Evolutionary conservation across 2,888 invertebrate genomes (phyloP), one percentile per base, ranked within the genome.

Genomic region (Notodonta ziczac): DNA sequence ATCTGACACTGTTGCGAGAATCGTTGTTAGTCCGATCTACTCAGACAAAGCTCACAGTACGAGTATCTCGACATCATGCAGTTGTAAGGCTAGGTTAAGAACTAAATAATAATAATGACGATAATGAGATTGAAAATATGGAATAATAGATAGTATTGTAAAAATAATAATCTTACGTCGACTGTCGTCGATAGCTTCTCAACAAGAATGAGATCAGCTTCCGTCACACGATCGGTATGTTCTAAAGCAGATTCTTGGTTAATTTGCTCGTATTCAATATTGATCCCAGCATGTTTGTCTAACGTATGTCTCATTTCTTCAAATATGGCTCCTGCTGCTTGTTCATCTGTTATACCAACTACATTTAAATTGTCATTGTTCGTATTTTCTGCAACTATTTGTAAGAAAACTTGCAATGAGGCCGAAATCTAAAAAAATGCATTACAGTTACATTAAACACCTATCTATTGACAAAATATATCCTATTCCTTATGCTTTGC

Each of bases 361-460:
- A 70, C 50, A 8, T 66, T 67, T 10, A 74, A 56, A 10, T 44
- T 13, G 39, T 65, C 56, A 46, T 66, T 70, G 44, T 64, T 67
- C 5, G 65, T 54, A 61, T 76, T 75, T 63, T 76, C 73, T 32
- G 67, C 67, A 8, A 74, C 66, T 6, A 74, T 70, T 73, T 77
- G 76, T 7, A 69, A 46, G 35, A 67, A 68, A 40, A 70, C 58
- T 58, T 66, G 60, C 39, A 71, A 16, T n/a, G 71, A 61, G 50
- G 65, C 51, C 2, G 56, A 63, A 48, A 39, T 48, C 71, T 71
- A 53, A 40, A 66, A 61, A 57, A 16, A 16, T 5, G 16, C 16
- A 24, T n/a, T 10, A 24, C 10, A 52, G 7, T 32, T 12, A 10
- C 24, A 24, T 52, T 52, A 32, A n/a, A 52, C 4, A 32, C 5